These are phyloP conservation scores for Maconellicoccus hirsutus DNA, from an alignment of 1,140 invertebrate species.

Conservation along the genomic window DNA sequence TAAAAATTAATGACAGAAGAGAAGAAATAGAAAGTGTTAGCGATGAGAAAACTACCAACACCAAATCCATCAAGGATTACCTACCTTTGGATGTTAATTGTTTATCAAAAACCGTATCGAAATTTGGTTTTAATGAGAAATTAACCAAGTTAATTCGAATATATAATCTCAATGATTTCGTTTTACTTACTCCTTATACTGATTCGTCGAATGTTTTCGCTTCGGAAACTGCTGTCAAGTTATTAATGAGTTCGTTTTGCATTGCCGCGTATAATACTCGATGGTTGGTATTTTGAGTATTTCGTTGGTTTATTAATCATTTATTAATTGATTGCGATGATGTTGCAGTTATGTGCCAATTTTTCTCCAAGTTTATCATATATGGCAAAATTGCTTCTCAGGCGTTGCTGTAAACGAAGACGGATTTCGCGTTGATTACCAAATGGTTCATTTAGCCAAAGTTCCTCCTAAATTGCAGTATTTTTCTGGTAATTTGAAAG, in stretches of 20 bases:
- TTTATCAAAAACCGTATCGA: neutral
- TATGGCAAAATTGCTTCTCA: constrained; percentile 67
- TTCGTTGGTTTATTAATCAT: constrained; percentile 19
- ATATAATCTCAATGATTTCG: constrained; percentile 74
- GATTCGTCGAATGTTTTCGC: constrained; percentile 41
- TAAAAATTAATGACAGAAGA: neutral
- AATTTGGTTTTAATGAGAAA: neutral
- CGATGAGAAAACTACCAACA: neutral
- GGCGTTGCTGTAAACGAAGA: constrained; percentile 58
- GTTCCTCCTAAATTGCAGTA: constrained; percentile 70
- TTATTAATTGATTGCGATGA: neutral
- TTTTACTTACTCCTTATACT: constrained; percentile 55
- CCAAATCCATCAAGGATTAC: neutral
- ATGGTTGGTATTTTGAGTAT: constrained; percentile 41
- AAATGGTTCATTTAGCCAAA: constrained; percentile 76
- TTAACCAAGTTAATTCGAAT: constrained; percentile 42
- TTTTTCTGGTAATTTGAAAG: constrained; percentile 57
- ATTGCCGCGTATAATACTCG: constrained; percentile 72
- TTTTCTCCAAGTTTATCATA: constrained; percentile 73
- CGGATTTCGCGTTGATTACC: constrained; percentile 62
- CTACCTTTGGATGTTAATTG: constrained; percentile 15
- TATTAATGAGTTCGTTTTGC: constrained; percentile 69
- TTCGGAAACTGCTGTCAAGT: constrained; percentile 68
- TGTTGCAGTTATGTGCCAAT: constrained; percentile 60
- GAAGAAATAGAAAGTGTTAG: neutral